Evolutionary conservation across 2,888 invertebrate genomes (phyloP).

Genomic region (Drepanosiphum platanoidis): DNA sequence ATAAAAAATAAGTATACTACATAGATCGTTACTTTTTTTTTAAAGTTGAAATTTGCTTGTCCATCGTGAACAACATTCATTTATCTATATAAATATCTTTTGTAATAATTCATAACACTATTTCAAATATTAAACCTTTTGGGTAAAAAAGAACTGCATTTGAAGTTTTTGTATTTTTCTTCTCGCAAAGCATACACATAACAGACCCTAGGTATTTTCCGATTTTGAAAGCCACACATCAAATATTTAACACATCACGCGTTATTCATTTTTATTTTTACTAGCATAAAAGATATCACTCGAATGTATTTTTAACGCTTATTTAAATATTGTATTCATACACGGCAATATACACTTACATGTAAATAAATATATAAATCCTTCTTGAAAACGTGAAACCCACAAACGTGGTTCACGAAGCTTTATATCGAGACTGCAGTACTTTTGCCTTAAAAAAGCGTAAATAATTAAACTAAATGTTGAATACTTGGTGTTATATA

Average conservation of each 20-base stretch:
- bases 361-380: not conserved
- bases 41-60: slow-evolving; percentile 24
- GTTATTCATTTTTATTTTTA: slow-evolving; percentile 12
- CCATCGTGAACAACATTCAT: slow-evolving; percentile 17
- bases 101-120: not conserved
- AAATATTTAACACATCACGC: not conserved
- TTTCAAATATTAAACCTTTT: slow-evolving; percentile 2
- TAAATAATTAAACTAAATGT: not conserved
- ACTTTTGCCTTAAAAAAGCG: not conserved
- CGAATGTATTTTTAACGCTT: not conserved
- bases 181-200: not conserved
- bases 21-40: slow-evolving; percentile 23
- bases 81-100: slow-evolving; percentile 12
- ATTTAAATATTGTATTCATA: not conserved
- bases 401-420: not conserved
- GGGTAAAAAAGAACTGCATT: not conserved
- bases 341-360: not conserved
- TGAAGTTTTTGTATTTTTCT: not conserved
- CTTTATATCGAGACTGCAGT: not conserved
- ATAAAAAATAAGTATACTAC: slow-evolving; percentile 38
- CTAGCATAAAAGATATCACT: not conserved
- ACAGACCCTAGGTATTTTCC: not conserved
- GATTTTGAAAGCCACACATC: not conserved
- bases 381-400: not conserved
- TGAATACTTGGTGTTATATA: not conserved